Evolutionary conservation across 2,113 vertebrate genomes (phyloP).

Genomic region (Dryoscopus gambensis): DNA sequence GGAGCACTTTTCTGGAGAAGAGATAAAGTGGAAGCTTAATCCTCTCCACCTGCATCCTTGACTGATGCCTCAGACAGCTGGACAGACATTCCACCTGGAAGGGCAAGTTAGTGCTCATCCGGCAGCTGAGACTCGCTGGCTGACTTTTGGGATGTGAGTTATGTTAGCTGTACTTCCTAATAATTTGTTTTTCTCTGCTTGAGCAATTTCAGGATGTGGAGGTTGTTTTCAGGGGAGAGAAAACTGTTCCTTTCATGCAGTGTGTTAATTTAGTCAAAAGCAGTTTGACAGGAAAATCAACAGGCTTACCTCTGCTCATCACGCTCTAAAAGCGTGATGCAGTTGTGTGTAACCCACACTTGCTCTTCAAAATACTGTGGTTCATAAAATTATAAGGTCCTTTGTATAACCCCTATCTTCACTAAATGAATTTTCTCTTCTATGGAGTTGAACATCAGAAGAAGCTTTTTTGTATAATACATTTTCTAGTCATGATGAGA

Average conservation of each 20-base stretch:
- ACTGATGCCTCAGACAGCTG: not conserved
- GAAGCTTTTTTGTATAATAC: not conserved
- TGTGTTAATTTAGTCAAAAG: not conserved
- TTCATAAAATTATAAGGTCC: not conserved
- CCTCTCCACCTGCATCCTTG: not conserved
- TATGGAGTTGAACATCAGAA: not conserved
- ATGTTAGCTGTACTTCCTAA: not conserved
- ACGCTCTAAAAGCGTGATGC: not conserved
- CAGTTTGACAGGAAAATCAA: not conserved
- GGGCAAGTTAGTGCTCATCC: not conserved
- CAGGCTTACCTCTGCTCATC: not conserved
- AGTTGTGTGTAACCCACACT: not conserved
- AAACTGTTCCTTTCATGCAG: not conserved
- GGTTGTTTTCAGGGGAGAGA: not conserved
- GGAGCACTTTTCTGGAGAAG: not conserved
- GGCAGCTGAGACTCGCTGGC: not conserved
- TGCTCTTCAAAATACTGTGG: not conserved
- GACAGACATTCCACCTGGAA: rapidly evolving
- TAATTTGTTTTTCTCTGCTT: not conserved
- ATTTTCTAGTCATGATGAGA: not conserved
- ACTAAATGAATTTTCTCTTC: not conserved
- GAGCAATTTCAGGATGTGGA: not conserved
- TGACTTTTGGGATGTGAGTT: not conserved
- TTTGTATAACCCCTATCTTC: not conserved
- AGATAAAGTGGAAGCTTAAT: not conserved